Conservation (phyloP, 2,888 invertebrate species). For the Alcis repandata region DNA sequence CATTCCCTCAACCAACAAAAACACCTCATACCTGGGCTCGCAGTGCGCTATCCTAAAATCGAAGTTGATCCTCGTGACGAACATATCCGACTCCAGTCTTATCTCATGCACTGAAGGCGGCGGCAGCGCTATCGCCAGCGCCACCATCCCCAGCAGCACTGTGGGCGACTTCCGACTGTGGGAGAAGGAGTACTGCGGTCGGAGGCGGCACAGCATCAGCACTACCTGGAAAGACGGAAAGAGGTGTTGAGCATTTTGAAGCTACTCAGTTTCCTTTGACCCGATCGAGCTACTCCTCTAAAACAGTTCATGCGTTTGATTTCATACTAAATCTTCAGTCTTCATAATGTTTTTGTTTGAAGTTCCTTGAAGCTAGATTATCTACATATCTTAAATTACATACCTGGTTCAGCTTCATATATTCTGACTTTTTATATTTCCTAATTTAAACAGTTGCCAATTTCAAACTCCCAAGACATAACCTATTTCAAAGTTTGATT, state of each 20-base stretch:
- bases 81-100: constrained; percentile 97
- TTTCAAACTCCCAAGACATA: constrained; percentile 24
- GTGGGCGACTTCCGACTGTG: constrained; percentile 95
- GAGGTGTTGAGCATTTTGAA: constrained; percentile 32
- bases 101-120: constrained; percentile 99
- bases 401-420: too few relatives aligned
- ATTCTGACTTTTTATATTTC: too few relatives aligned
- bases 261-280: too few relatives aligned
- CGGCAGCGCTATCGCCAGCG: constrained; percentile 97
- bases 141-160: constrained; percentile 96
- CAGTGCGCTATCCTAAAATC: constrained; percentile 99
- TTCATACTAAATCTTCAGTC: too few relatives aligned
- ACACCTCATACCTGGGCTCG: constrained; percentile 93
- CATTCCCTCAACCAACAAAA: constrained; percentile 20
- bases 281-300: too few relatives aligned
- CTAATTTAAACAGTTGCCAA: constrained; percentile 1
- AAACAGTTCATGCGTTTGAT: too few relatives aligned
- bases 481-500: constrained; percentile 28
- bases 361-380: too few relatives aligned
- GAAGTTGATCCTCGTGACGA: constrained; percentile 97
- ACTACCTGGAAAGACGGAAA: constrained; percentile 92
- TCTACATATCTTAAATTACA: too few relatives aligned
- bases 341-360: too few relatives aligned
- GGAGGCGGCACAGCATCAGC: constrained; percentile 94
- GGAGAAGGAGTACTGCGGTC: constrained; percentile 97